These are phyloP conservation scores for Eremobia ochroleuca DNA, from an alignment of 2,888 invertebrate species.

Conservation along the genomic window DNA sequence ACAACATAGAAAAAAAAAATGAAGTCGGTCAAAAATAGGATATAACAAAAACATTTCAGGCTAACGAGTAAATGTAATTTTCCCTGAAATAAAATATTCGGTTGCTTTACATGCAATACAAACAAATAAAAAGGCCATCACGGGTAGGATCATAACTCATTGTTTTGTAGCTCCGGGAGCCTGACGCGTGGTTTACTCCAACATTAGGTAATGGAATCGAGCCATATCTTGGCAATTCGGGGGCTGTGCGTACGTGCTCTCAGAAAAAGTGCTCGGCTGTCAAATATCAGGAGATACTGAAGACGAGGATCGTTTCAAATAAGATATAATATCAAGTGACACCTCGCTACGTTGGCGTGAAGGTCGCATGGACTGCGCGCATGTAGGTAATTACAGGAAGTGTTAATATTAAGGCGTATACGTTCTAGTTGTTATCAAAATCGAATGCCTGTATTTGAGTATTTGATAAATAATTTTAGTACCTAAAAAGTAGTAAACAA, in stretches of 20 bases:
- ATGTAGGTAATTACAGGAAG: slow-evolving; percentile 56
- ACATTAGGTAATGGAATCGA: slow-evolving; percentile 87
- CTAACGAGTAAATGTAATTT: slow-evolving; percentile 74
- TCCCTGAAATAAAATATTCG: slow-evolving; percentile 76
- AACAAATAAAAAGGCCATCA: slow-evolving; percentile 85
- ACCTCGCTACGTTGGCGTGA: slow-evolving; percentile 30
- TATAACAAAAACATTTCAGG: slow-evolving; percentile 73
- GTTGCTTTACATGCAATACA: slow-evolving; percentile 84
- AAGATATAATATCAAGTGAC: slow-evolving; percentile 51
- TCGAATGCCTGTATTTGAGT: slow-evolving; percentile 4
- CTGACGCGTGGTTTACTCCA: slow-evolving; percentile 80
- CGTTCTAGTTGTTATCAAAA: slow-evolving; percentile 31
- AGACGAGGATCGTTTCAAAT: slow-evolving; percentile 58
- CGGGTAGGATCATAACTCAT: slow-evolving; percentile 86
- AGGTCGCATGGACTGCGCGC: slow-evolving; percentile 35
- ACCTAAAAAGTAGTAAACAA: slow-evolving; percentile 5
- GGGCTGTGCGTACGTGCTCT: slow-evolving; percentile 72
- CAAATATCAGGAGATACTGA: slow-evolving; percentile 48
- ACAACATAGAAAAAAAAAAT: no score
- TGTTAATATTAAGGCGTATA: slow-evolving; percentile 44
- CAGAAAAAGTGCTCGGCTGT: slow-evolving; percentile 53
- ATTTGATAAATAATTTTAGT: slow-evolving; percentile 4
- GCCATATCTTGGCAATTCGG: slow-evolving; percentile 79
- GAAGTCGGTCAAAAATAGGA: no score
- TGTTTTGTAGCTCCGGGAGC: slow-evolving; percentile 83